These are phyloP conservation scores for Epizoanthus ramosus DNA, from an alignment of 92 coral and sea anemone species.

Conservation along the genomic window DNA sequence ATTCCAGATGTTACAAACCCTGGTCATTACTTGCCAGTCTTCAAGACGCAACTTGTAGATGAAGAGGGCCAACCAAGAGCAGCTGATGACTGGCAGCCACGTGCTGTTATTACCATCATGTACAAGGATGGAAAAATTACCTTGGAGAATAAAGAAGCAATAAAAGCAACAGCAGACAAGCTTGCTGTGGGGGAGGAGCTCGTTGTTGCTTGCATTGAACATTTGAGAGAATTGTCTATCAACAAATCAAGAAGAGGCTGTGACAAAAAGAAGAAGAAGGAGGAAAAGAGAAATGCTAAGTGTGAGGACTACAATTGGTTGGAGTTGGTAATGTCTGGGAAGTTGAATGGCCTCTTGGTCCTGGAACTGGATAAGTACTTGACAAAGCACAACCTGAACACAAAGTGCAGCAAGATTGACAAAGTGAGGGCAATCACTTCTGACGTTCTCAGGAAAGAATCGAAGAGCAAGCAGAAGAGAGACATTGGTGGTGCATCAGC, in stretches of 20 bases:
- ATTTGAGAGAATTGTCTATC: conserved; percentile 9
- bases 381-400: conserved; percentile 1
- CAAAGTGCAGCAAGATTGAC: conserved; percentile 38
- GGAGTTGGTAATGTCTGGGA: conserved; percentile 35
- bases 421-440: conserved; percentile 37
- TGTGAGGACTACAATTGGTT: conserved; percentile 40
- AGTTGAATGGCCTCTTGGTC: conserved; percentile 27
- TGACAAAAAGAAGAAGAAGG: conserved; percentile 26
- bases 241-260: conserved; percentile 3
- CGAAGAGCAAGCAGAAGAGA: neutral
- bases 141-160: conserved; percentile 16
- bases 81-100: conserved; percentile 37
- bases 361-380: conserved; percentile 29
- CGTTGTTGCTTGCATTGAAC: conserved; percentile 19
- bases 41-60: conserved; percentile 19
- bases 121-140: conserved; percentile 22
- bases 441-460: conserved; percentile 27
- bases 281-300: conserved; percentile 24
- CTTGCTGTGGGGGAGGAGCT: conserved; percentile 27
- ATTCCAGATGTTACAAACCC: conserved; percentile 32
- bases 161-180: conserved; percentile 15
- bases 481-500: conserved; percentile 5
- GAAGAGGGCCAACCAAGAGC: conserved; percentile 2
- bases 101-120: conserved; percentile 29
- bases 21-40: conserved; percentile 51